Evolutionary conservation across 1,140 invertebrate genomes (phyloP), one percentile per base, ranked within the genome.

Genomic region (Drosophila simulans): DNA sequence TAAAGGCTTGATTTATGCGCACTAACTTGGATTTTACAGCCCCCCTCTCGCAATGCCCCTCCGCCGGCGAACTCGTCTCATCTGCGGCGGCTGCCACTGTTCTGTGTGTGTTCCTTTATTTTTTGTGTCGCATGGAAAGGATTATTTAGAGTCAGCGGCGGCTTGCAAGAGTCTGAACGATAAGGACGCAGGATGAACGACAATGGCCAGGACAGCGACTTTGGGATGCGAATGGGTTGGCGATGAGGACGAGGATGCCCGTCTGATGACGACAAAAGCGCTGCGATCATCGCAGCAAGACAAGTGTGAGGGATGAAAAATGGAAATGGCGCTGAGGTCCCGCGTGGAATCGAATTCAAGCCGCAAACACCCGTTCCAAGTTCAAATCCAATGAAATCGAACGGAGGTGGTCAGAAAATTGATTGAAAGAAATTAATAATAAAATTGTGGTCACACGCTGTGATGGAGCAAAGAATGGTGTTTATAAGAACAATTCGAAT

Each of bases 1-100:
- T 90, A 91, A 91, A 90, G 88, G 88, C 86, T 90, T 90, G 86
- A 90, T 90, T 90, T 90, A 90, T 90, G 86, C 86, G 86, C 86
- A 90, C 82, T 80, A 90, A 88, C 63, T 53, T 70, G 58, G 58
- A 81, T 80, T 84, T 77, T 57, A 77, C 77, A 84, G 77, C 73
- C 49, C 57, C 73, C 73, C 53, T 51, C 52, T 52, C 31, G 42
- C 17, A 51, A n/a, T 58, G 5, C 25, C 49, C 46, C 51, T 11
- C 45, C 35, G n/a, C 35, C 52, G 20, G 37, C 68, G 63, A 49
- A 37, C 52, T 60, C 45, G 59, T 64, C 74, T 71, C 66, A 69
- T 72, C 64, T 88, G 64, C 73, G 68, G 74, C 58, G 73, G 49
- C 59, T 65, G 63, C 54, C 57, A 70, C 69, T 69, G 56, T 56